A percentile compares a stretch with the other conserved stretches of the same genome.
Evolutionary conservation across 2,797 vertebrate species (phyloP).

Genomic region (Hemitrygon akajei): DNA sequence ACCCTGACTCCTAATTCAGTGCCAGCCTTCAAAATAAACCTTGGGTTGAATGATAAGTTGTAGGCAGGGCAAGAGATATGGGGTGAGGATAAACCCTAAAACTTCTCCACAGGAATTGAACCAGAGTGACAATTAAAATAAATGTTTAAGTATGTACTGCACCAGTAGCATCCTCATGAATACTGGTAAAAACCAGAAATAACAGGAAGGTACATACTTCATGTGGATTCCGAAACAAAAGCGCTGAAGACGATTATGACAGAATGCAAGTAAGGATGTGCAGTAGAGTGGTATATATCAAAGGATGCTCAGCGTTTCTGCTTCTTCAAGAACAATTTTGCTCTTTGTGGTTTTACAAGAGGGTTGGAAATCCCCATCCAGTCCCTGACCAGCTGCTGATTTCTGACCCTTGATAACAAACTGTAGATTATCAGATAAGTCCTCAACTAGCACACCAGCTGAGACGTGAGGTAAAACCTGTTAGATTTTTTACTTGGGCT

Average conservation of each 20-base stretch:
- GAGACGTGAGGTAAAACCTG: background rate
- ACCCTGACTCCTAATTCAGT: background rate
- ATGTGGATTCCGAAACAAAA: too few relatives aligned
- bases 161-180: background rate
- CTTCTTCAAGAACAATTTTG: background rate
- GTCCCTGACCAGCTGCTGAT: background rate
- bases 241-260: background rate
- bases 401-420: conserved; percentile 1
- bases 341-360: background rate
- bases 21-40: conserved; percentile 1
- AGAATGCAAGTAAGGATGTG: background rate
- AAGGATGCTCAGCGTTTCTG: background rate
- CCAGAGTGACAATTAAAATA: background rate
- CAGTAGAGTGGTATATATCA: background rate
- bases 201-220: too few relatives aligned
- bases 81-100: background rate
- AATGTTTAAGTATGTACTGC: background rate
- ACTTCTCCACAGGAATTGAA: conserved; percentile 6
- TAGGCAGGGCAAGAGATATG: background rate
- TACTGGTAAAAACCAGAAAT: too few relatives aligned
- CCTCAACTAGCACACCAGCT: background rate
- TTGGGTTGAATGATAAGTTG: conserved; percentile 24
- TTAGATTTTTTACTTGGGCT: background rate
- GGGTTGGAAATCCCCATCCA: background rate
- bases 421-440: background rate